phyloP scores from a whole-genome alignment of 2,888 invertebrate species.

The Lamellibrachia satsuma region DNA sequence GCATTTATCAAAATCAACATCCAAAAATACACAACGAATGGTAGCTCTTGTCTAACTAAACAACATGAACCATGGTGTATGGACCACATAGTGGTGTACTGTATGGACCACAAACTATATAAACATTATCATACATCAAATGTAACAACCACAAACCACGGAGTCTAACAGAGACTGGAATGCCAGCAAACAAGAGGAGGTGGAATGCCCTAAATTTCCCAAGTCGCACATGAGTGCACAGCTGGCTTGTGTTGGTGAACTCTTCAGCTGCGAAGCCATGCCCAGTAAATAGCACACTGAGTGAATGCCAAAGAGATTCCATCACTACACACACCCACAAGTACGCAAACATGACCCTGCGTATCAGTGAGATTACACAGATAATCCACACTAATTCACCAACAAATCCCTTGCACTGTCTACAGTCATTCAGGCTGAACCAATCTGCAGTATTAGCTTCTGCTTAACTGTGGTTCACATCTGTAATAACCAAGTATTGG shows the following conservation, averaged over 20 bases:
- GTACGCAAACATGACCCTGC: neutral
- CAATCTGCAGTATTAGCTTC: neutral
- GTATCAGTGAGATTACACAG: neutral
- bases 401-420: neutral
- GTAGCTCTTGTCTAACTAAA: neutral
- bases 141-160: neutral
- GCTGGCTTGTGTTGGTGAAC: neutral
- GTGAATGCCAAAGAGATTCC: neutral
- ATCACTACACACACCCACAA: neutral
- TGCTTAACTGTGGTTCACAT: neutral
- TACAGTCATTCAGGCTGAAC: neutral
- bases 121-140: neutral
- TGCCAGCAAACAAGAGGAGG: neutral
- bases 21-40: neutral
- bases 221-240: neutral
- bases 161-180: neutral
- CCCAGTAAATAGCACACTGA: neutral
- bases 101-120: neutral
- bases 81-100: neutral
- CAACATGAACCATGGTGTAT: neutral
- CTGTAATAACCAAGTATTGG: too few relatives aligned
- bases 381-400: slow-evolving; percentile 6
- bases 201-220: slow-evolving; percentile 5
- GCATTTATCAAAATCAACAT: neutral
- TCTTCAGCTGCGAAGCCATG: neutral